Conservation (phyloP, 2,797 vertebrate species). For the Scarus forsteni region DNA sequence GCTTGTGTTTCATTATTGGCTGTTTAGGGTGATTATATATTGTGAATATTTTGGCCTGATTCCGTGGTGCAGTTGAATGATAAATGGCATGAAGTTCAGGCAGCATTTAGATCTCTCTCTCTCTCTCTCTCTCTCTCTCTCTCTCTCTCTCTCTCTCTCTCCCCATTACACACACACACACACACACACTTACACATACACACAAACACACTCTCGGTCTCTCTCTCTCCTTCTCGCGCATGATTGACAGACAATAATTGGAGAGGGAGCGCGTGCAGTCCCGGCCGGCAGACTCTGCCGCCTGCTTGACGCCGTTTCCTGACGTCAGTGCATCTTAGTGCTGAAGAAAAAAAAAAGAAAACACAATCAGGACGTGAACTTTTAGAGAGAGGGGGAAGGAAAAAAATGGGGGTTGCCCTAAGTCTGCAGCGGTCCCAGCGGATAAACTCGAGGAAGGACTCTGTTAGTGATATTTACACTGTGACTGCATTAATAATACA, state of each 20-base stretch:
- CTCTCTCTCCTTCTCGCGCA: neutral
- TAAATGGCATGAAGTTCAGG: constrained; percentile 8
- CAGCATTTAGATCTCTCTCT: neutral
- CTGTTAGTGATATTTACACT: constrained; percentile 63
- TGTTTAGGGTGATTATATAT: neutral
- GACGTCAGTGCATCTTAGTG: constrained; percentile 73
- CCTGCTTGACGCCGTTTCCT: constrained; percentile 77
- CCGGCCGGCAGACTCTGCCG: constrained; percentile 58
- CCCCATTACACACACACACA: neutral
- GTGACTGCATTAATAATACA: constrained; percentile 65
- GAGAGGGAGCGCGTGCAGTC: constrained; percentile 66
- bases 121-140: constrained; percentile 15
- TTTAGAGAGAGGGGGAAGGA: constrained; percentile 26
- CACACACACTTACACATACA: neutral
- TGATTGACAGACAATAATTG: constrained; percentile 79
- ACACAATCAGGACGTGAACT: constrained; percentile 63
- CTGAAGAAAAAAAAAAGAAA: constrained; percentile 32
- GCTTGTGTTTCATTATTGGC: too few relatives aligned
- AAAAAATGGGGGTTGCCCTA: constrained; percentile 27
- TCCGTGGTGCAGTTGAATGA: neutral
- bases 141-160: neutral
- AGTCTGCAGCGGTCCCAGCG: constrained; percentile 50
- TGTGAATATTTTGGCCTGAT: neutral
- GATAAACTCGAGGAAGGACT: constrained; percentile 62
- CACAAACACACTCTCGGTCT: neutral